Base-by-base conservation (phyloP, 35 echinoderm and acorn worm species). In the Apostichopus parvimensis region DNA sequence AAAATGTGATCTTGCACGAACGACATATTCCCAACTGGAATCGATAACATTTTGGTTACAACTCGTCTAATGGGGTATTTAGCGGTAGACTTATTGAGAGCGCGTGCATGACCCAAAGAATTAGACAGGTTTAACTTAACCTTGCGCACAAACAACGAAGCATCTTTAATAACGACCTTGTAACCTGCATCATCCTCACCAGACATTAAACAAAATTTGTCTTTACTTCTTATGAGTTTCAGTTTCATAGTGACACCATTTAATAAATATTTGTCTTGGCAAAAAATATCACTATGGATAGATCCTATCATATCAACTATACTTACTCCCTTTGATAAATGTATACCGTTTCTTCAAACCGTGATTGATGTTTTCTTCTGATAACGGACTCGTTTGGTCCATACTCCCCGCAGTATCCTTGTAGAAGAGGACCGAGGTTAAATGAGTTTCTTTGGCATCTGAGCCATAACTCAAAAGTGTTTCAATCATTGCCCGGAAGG, bases 161-260 rank as follows among this genome's bases (percentile, higher is more conserved):
- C 91, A 10, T 95, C 86, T 72, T 87, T 15, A 61, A 95, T 87
- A 5, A 65, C 53, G 34, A 95, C 81, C 14, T 75, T 87, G 68
- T 88, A 92, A 9, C 59, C 75, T 7, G 90, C 34, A 5, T 20
- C 17, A 5, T 34, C 59, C 15, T 83, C 73, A n/a, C 17, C 21
- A 20, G 93, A 92, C 73, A 94, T 86, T 52, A 92, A 54, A 88
- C 83, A 77, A 55, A 92, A 87, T 77, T 53, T 53, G 12, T 93
- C 80, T 59, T 93, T 90, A 24, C 86, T 90, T 45, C 57, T 20
- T 52, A 62, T 89, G 3, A 93, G 73, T 78, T 80, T 88, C 4
- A 88, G 9, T 58, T 91, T 78, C 17, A 78, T 6, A 65, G 75
- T 75, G 20, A 91, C 23, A 56, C 76, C 90, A 64, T 91, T 91